Evolutionary conservation across 2,888 invertebrate genomes (phyloP), one percentile per base, ranked within the genome.

Genomic region (Lycophotia porphyrea): DNA sequence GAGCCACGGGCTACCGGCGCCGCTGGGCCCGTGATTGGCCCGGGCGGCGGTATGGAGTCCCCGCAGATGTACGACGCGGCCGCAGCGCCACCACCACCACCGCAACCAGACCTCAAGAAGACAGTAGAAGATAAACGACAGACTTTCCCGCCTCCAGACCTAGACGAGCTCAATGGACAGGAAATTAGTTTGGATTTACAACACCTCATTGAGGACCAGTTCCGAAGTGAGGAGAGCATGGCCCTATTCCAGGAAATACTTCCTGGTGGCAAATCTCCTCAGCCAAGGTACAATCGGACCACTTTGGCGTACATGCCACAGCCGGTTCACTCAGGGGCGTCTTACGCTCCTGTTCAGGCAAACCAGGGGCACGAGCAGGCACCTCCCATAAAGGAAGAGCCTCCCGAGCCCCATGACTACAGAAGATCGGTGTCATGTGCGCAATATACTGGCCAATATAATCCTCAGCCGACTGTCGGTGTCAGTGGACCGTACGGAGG

Each of bases 151-250:
- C 98, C 98, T 78, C 98, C 98, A 80, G 98, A 99, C 92, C 96
- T 99, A 81, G 98, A 98, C 92, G 99, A 99, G 93, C 97, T 99
- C 90, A 99, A 98, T 93, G 98, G 98, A 77, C 98, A 99, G 87
- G 99, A 99, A 95, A 98, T 99, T 93, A 98, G 98, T 85, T 97
- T 99, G 91, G 99, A 99, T 92, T 97, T 99, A 86, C 99, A 99
- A 92, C 98, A 98, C 94, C 97, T 99, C 90, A 99, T 99, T 92
- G 99, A 99, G 95, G 99, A 99, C 93, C 98, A 98, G 95, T 99
- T 99, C 95, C 97, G 98, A 89, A 98, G 99, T 88, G 97, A 97
- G 91, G 97, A 97, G 90, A 96, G 97, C 5, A 94, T 97, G 94
- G 98, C 98, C 52, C 97, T 99, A 61, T 98, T 99, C 94, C 98